Conservation (phyloP, 2,888 invertebrate genomes). For the Sinohyriopsis cumingii region DNA sequence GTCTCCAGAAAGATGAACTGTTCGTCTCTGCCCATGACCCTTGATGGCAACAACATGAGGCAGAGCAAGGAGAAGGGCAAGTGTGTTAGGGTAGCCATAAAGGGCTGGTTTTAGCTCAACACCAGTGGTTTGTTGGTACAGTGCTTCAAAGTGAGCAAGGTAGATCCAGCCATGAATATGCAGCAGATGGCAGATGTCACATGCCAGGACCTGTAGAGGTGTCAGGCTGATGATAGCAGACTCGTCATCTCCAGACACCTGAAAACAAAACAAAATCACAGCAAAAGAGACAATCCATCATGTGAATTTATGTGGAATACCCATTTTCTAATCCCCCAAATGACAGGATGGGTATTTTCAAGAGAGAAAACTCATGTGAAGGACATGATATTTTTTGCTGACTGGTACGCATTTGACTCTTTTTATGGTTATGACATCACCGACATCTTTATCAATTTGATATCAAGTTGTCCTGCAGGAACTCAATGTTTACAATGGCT, state of each 20-base stretch:
- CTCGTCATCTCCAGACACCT: constrained; percentile 60
- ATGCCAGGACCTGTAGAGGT: constrained; percentile 74
- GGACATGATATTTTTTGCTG: no score
- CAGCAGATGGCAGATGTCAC: constrained; percentile 75
- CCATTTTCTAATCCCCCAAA: no score
- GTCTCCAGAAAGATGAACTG: constrained; percentile 45
- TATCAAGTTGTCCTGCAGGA: no score
- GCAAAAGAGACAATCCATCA: no score
- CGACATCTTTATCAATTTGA: no score
- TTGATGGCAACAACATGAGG: constrained; percentile 75
- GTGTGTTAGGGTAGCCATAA: constrained; percentile 75
- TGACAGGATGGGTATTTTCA: no score
- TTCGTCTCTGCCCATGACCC: constrained; percentile 69
- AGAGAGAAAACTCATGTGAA: no score
- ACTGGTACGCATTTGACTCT: no score
- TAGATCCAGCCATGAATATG: constrained; percentile 73
- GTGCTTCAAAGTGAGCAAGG: constrained; percentile 60
- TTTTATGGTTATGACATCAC: no score
- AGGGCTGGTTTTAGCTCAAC: constrained; percentile 74
- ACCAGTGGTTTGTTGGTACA: constrained; percentile 68
- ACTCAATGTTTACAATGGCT: no score
- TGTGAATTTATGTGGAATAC: no score
- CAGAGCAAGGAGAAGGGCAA: constrained; percentile 75
- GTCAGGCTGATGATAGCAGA: constrained; percentile 64
- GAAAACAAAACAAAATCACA: constrained; percentile 3